Evolutionary conservation across 1,140 invertebrate species (phyloP).

Genomic region (Drosophila equinoxialis): DNA sequence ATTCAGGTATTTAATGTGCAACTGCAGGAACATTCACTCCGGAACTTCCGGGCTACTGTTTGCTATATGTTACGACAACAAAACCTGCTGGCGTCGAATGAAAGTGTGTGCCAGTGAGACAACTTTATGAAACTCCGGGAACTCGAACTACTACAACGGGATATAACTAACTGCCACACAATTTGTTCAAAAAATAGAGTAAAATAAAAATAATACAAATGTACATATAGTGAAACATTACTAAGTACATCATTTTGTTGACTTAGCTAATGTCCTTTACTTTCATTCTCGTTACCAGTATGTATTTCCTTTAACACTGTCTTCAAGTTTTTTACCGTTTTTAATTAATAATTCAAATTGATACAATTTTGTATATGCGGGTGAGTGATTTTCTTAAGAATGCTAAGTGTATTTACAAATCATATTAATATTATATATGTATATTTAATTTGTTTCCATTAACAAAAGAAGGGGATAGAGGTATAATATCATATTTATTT

Average conservation of each 20-base stretch:
- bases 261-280: too few relatives aligned
- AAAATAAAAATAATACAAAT: not conserved
- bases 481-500: constrained; percentile 6
- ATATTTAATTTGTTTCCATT: constrained; percentile 47
- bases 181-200: not conserved
- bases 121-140: constrained; percentile 15
- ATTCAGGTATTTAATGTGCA: constrained; percentile 78
- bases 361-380: constrained; percentile 39
- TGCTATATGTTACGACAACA: constrained; percentile 67
- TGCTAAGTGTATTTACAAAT: constrained; percentile 43
- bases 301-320: too few relatives aligned
- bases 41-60: constrained; percentile 70
- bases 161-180: too few relatives aligned
- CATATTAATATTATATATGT: constrained; percentile 33
- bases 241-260: too few relatives aligned
- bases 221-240: too few relatives aligned
- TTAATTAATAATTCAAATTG: constrained; percentile 54
- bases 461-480: constrained; percentile 11
- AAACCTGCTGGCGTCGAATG: constrained; percentile 38
- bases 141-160: too few relatives aligned
- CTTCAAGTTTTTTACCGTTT: not conserved
- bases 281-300: too few relatives aligned
- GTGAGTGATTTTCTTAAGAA: constrained; percentile 33
- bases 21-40: constrained; percentile 75
- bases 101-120: constrained; percentile 31